Evolutionary conservation across 2,888 invertebrate species (phyloP).

Genomic region (Oscheius onirici): DNA sequence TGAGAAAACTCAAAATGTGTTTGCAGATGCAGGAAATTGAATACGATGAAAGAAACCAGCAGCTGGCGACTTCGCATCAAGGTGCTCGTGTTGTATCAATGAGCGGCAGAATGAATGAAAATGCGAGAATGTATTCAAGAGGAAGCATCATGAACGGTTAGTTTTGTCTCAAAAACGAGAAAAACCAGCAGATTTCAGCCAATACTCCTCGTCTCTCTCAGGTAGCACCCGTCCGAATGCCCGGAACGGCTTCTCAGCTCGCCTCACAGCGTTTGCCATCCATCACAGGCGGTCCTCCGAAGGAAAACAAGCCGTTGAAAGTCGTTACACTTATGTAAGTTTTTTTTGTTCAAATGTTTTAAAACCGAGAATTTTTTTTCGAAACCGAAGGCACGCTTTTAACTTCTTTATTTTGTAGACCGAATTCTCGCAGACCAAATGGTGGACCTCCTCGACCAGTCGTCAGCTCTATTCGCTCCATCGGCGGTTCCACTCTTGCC

Average conservation of each 20-base stretch:
- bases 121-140: neutral
- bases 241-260: constrained; percentile 32
- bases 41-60: constrained; percentile 30
- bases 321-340: constrained; percentile 32
- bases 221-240: constrained; percentile 8
- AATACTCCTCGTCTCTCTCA: constrained; percentile 22
- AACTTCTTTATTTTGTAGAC: neutral
- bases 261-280: constrained; percentile 31
- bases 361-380: too few species aligned
- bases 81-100: constrained; percentile 18
- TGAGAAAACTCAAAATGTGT: neutral
- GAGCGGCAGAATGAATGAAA: neutral
- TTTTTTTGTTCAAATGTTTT: neutral
- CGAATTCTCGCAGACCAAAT: constrained; percentile 30
- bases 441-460: constrained; percentile 22
- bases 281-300: constrained; percentile 27
- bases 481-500: neutral
- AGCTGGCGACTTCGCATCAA: neutral
- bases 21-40: constrained; percentile 23
- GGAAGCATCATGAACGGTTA: neutral
- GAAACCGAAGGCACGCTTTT: too few species aligned
- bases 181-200: neutral
- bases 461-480: constrained; percentile 23
- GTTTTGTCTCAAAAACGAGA: too few species aligned
- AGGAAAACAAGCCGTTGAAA: constrained; percentile 34